A percentile compares a stretch with the other conserved stretches of the same genome.
Evolutionary conservation across 1,140 invertebrate species (phyloP).

Genomic region (Drosophila trapezifrons): DNA sequence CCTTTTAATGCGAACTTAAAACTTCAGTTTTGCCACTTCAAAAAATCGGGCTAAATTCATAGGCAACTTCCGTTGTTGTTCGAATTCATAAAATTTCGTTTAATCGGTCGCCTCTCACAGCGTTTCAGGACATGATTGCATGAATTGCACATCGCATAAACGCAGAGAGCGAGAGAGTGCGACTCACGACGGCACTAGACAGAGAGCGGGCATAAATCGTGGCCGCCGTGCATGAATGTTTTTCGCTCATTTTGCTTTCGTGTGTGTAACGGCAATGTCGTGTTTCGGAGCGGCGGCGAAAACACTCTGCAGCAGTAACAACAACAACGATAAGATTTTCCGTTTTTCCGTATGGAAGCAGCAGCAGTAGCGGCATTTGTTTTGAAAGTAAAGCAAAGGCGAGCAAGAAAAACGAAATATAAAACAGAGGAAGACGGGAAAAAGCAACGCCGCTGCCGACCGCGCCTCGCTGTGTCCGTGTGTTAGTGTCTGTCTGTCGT

Average conservation of each 20-base stretch:
- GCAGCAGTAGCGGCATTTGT: conserved; percentile 69
- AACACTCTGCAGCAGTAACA: conserved; percentile 43
- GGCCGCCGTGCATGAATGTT: conserved; percentile 24
- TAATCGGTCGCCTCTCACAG: background rate
- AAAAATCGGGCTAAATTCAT: background rate
- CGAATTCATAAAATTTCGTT: background rate
- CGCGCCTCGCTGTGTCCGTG: conserved; percentile 63
- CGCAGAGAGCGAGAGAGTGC: conserved; percentile 6
- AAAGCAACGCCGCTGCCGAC: conserved; percentile 52
- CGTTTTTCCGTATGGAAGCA: conserved; percentile 67
- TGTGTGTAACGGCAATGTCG: conserved; percentile 71
- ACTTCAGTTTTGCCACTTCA: background rate
- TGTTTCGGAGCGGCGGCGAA: conserved; percentile 56
- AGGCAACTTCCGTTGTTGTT: too few relatives aligned
- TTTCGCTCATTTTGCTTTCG: conserved; percentile 71
- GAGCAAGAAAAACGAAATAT: conserved; percentile 64
- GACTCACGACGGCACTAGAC: conserved; percentile 10
- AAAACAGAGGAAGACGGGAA: conserved; percentile 52
- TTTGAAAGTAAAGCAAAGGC: conserved; percentile 73
- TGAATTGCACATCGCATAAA: conserved; percentile 2
- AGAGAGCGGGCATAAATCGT: conserved; percentile 3
- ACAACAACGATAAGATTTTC: conserved; percentile 64
- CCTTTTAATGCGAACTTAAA: background rate
- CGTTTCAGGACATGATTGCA: background rate
- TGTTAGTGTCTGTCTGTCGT: conserved; percentile 29